A percentile compares a stretch with the other conserved stretches of the same genome.
Evolutionary conservation across 2,113 vertebrate genomes (phyloP).

Genomic region (Centrocercus urophasianus): DNA sequence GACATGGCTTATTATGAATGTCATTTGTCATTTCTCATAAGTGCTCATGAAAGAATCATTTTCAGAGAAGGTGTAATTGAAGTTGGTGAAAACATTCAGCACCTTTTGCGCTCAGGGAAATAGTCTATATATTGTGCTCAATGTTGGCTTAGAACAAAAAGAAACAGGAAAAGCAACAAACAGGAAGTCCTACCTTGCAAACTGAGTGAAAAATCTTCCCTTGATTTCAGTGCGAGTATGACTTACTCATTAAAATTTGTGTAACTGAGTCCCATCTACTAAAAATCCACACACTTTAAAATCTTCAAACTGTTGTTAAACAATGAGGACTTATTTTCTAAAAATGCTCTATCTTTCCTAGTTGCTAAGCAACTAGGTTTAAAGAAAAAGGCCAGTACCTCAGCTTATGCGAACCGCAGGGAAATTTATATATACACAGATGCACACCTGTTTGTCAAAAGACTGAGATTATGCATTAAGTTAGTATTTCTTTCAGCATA

Average conservation of each 20-base stretch:
- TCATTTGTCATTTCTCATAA: slow-evolving; percentile 10
- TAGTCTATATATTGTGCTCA: not conserved
- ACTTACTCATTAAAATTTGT: not conserved
- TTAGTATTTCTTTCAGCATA: not conserved
- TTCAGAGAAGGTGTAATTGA: accelerated
- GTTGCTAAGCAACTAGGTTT: slow-evolving; percentile 72
- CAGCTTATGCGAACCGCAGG: not conserved
- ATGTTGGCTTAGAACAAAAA: not conserved
- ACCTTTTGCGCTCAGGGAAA: not conserved
- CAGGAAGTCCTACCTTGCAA: not conserved
- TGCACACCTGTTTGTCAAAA: not conserved
- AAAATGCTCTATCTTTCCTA: not conserved
- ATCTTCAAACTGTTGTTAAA: slow-evolving; percentile 18
- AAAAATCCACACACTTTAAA: not conserved
- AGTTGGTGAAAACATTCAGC: accelerated
- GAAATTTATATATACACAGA: not conserved
- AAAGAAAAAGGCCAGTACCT: not conserved
- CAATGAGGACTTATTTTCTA: slow-evolving; percentile 39
- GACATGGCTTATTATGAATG: not conserved
- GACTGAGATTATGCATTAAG: not conserved
- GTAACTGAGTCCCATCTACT: not conserved
- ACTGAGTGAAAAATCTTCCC: not conserved
- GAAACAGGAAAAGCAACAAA: not conserved
- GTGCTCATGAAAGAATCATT: not conserved
- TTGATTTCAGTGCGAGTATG: not conserved